Conservation (phyloP, 2,888 invertebrate species). For the Omphaloscelis lunosa region DNA sequence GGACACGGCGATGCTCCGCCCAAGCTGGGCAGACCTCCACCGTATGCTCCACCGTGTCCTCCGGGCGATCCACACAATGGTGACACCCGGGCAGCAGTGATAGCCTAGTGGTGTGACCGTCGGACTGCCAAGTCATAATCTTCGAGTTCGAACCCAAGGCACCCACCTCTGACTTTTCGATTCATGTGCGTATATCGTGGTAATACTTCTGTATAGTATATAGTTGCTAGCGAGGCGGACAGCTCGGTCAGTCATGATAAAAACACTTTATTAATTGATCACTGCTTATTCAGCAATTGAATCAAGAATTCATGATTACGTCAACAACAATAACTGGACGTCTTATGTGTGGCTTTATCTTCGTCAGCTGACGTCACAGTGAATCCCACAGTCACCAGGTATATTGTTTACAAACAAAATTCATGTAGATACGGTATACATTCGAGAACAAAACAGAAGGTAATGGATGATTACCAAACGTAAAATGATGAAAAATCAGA, state of each 20-base stretch:
- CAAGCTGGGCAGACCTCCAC: too few relatives aligned
- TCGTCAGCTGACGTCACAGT: neutral
- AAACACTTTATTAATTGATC: neutral
- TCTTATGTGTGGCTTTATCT: neutral
- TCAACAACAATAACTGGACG: neutral
- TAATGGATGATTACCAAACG: neutral
- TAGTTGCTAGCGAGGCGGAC: neutral
- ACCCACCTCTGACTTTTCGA: too few relatives aligned
- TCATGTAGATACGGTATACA: neutral
- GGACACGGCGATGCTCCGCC: too few relatives aligned
- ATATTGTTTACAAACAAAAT: neutral
- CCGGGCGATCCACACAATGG: too few relatives aligned
- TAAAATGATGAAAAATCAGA: neutral
- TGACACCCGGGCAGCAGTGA: too few relatives aligned
- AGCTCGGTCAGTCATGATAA: neutral
- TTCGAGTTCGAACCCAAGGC: too few relatives aligned
- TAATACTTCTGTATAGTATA: too few relatives aligned
- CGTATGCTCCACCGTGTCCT: too few relatives aligned
- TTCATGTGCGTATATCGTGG: too few relatives aligned
- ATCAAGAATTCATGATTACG: neutral
- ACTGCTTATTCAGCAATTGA: neutral
- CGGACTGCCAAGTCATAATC: too few relatives aligned
- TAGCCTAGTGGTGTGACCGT: too few relatives aligned
- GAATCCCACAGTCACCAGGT: neutral
- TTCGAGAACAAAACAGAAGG: neutral